Base-by-base conservation (phyloP, 2,797 vertebrate species). In the Protonibea diacanthus region DNA sequence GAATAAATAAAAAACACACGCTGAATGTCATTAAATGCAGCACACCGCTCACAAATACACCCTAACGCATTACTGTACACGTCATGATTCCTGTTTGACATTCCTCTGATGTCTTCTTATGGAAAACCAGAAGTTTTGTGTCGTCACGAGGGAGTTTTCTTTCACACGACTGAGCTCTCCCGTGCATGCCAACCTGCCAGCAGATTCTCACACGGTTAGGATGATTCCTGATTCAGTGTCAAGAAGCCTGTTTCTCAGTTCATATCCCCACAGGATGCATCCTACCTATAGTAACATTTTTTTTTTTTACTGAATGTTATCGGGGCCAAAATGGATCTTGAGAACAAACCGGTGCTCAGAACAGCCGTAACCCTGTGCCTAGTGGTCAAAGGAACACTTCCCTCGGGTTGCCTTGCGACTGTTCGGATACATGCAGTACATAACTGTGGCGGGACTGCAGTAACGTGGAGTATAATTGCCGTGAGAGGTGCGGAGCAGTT, bases 1-100 rank as follows among this genome's bases (percentile, higher is more conserved):
- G 38, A 71, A 63, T 85, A 68, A 72, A 79, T 9, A 38, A 9
- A 38, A 38, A n/a, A n/a, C n/a, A 75, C 74, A 72, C 52, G 75
- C 82, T 90, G 89, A 93, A 92, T 94, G 90, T 91, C 74, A 44
- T 14, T 14, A 55, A 84, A 84, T 78, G 58, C 55, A 78, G 51
- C 44, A 81, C 29, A 48, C 33, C 33, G 40, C 56, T 21, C 21
- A 42, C 29, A 33, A 49, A 75, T 27, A 48, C 12, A 12, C 40
- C 23, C 10, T 47, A 11, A 55, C 56, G n/a, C 2, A 33, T 74
- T 74, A 69, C 80, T 86, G 83, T 81, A 77, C 72, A 78, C 74
- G 52, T 75, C 40, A 69, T 78, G 1, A 5, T 45, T 71, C 57
- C 66, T 55, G 65, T 84, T 56, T 12, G 42, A 80, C 67, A 71